Percentiles rank a stretch among this genome's conserved stretches.
phyloP scores from a whole-genome alignment of 2,888 invertebrate species.

The Drosophila eohydei region DNA sequence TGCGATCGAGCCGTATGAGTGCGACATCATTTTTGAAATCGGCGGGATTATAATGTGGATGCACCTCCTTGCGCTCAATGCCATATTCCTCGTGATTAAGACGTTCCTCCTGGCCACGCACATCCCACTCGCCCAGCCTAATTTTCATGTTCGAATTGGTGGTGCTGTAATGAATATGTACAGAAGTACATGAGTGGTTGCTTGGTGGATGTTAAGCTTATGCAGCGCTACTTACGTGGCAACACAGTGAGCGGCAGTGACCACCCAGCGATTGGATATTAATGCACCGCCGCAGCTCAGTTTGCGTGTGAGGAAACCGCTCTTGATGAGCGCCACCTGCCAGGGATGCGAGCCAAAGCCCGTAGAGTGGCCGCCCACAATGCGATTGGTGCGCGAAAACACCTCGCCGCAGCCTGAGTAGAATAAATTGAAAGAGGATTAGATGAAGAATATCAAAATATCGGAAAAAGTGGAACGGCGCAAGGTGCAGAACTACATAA shows the following conservation, averaged over 20 bases:
- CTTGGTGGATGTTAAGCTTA: too few species aligned
- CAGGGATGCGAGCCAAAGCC: conserved; percentile 97
- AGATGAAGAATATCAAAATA: background rate
- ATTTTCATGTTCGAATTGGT: conserved; percentile 95
- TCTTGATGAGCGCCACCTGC: conserved; percentile 97
- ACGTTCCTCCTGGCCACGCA: conserved; percentile 92
- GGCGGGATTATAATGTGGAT: conserved; percentile 94
- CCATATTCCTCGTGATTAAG: conserved; percentile 94
- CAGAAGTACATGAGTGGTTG: background rate
- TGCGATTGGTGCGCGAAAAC: conserved; percentile 93
- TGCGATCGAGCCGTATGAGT: conserved; percentile 91
- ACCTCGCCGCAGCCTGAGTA: conserved; percentile 95
- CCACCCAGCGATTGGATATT: conserved; percentile 95
- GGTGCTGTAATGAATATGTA: conserved; percentile 87
- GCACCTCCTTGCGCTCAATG: conserved; percentile 95
- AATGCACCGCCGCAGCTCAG: conserved; percentile 96
- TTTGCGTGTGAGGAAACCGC: conserved; percentile 95
- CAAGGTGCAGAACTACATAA: conserved; percentile 17
- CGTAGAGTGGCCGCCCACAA: conserved; percentile 96
- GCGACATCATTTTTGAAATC: conserved; percentile 97
- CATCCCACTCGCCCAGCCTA: conserved; percentile 96
- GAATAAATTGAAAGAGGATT: background rate
- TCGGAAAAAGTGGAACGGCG: background rate
- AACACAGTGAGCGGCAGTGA: conserved; percentile 96
- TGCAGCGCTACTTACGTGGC: conserved; percentile 90